Percentiles rank a stretch among this genome's conserved stretches.
phyloP scores from a whole-genome alignment of 2,888 invertebrate genomes.

The Sphaerophoria taeniata region DNA sequence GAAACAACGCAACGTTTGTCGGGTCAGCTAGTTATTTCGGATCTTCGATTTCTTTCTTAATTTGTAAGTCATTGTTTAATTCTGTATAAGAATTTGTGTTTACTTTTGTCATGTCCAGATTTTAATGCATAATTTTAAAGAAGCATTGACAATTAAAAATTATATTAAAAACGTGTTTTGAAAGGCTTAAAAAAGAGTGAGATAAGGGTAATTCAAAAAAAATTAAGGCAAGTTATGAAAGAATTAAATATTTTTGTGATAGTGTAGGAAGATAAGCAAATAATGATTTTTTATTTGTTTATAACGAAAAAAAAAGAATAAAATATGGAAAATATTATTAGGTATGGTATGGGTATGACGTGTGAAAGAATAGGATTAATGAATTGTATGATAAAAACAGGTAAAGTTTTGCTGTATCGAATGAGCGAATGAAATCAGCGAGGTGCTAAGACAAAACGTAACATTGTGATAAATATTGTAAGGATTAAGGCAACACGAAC shows the following conservation, averaged over 20 bases:
- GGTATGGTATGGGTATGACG: constrained; percentile 69
- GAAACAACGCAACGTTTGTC: too few species aligned
- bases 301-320: constrained; percentile 30
- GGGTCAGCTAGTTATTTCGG: too few species aligned
- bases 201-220: constrained; percentile 67
- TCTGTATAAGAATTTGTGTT: too few species aligned
- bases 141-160: constrained; percentile 42
- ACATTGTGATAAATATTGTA: constrained; percentile 82
- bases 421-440: constrained; percentile 74
- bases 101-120: too few species aligned
- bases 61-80: too few species aligned
- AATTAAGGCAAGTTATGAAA: constrained; percentile 35
- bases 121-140: too few species aligned
- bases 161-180: constrained; percentile 64
- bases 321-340: constrained; percentile 34
- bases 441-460: constrained; percentile 83
- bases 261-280: constrained; percentile 64
- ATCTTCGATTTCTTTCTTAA: too few species aligned
- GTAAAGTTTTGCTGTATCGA: constrained; percentile 68
- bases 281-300: constrained; percentile 58
- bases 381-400: constrained; percentile 55
- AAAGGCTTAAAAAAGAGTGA: constrained; percentile 58
- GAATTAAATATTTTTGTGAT: constrained; percentile 71
- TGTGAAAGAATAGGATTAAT: constrained; percentile 63
- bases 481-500: constrained; percentile 67